Conservation (phyloP, 2,797 vertebrate species). For the Clamator glandarius region DNA sequence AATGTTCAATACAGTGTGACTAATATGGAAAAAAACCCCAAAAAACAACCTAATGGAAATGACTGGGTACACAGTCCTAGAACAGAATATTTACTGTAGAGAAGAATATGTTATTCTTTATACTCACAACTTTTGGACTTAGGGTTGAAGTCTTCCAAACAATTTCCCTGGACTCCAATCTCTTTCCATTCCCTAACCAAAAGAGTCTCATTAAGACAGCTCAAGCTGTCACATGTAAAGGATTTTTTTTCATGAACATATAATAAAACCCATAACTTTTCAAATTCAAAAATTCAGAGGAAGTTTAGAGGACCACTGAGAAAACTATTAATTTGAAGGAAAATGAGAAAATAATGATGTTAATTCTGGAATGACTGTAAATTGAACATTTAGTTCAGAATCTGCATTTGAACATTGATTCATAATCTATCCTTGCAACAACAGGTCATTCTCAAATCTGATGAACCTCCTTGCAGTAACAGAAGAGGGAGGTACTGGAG, state of each 20-base stretch:
- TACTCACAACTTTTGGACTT: not conserved
- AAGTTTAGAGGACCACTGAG: not conserved
- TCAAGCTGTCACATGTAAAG: not conserved
- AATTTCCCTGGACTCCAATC: not conserved
- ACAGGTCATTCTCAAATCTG: not conserved
- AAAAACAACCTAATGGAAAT: not conserved
- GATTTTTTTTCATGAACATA: not conserved
- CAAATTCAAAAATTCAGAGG: not conserved
- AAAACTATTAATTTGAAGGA: not conserved
- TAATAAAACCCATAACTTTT: not conserved
- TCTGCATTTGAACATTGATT: not conserved
- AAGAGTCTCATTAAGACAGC: not conserved
- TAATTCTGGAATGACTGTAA: not conserved
- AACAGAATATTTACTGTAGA: not conserved
- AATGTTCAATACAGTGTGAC: constrained; percentile 3
- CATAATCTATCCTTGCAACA: not conserved
- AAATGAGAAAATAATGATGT: not conserved
- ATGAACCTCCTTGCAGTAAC: not conserved
- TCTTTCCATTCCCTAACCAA: not conserved
- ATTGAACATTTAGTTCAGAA: not conserved
- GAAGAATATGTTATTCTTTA: not conserved
- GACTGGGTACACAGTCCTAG: not conserved
- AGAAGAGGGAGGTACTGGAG: not conserved
- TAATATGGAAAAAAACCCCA: not conserved
- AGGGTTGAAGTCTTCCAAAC: not conserved